phyloP scores from a whole-genome alignment of 2,797 vertebrate genomes.

The Hybognathus amarus region DNA sequence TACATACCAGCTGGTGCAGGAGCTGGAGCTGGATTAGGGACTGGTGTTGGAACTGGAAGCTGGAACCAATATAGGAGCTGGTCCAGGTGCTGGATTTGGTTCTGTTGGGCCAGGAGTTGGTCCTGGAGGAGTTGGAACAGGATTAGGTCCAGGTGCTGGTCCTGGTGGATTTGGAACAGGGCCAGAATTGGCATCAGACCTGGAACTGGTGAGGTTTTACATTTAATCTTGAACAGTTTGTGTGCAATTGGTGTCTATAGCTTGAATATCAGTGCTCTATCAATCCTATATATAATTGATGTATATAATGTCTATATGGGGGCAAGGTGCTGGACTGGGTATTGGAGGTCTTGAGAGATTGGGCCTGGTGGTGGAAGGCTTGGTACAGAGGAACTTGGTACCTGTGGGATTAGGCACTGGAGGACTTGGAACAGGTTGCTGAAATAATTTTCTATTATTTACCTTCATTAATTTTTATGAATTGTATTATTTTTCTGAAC shows the following conservation, averaged over 20 bases:
- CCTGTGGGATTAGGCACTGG: slow-evolving; percentile 54
- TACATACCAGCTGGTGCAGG: slow-evolving; percentile 74
- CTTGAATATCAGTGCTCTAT: not conserved
- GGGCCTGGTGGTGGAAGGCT: slow-evolving; percentile 46
- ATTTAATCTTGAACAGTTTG: not conserved
- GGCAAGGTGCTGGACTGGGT: slow-evolving; percentile 45
- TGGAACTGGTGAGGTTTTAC: slow-evolving; percentile 66
- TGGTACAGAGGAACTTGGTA: slow-evolving; percentile 57
- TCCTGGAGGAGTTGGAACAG: slow-evolving; percentile 54
- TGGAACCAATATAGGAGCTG: slow-evolving; percentile 47
- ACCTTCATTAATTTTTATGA: not conserved
- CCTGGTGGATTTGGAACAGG: slow-evolving; percentile 58
- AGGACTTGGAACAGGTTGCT: slow-evolving; percentile 60
- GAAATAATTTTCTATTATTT: slow-evolving; percentile 13
- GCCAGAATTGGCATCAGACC: slow-evolving; percentile 64
- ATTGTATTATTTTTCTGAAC: not conserved
- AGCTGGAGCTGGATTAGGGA: slow-evolving; percentile 36
- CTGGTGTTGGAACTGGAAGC: slow-evolving; percentile 59
- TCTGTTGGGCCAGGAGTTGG: slow-evolving; percentile 52
- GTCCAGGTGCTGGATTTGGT: slow-evolving; percentile 54
- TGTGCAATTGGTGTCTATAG: not conserved
- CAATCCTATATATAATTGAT: not conserved
- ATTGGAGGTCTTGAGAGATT: slow-evolving; percentile 40
- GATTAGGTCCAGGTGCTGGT: slow-evolving; percentile 52
- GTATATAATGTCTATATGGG: slow-evolving; percentile 20